Percentiles rank a stretch among this genome's conserved stretches.
These are phyloP conservation scores for Zelostemma sp. DNA, from an alignment of 1,140 invertebrate genomes.

Conservation along the genomic window DNA sequence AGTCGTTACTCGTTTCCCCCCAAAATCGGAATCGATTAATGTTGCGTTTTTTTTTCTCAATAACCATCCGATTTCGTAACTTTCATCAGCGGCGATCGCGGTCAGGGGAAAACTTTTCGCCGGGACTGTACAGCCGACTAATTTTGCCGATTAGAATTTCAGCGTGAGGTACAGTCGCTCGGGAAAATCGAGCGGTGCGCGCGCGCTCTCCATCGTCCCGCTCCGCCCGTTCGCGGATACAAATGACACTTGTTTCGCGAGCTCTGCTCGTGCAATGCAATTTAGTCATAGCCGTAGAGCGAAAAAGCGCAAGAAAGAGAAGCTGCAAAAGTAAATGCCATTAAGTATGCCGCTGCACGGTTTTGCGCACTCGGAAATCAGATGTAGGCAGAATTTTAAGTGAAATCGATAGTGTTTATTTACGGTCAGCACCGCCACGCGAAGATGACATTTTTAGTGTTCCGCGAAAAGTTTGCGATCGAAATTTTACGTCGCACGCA, in stretches of 20 bases:
- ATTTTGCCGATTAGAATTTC: slow-evolving; percentile 66
- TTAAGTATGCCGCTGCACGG: slow-evolving; percentile 55
- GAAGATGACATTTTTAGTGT: too few relatives aligned
- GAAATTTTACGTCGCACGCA: too few relatives aligned
- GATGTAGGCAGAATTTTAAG: slow-evolving; percentile 48
- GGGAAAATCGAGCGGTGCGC: slow-evolving; percentile 22
- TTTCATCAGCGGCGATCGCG: slow-evolving; percentile 59
- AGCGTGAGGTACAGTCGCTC: slow-evolving; percentile 52
- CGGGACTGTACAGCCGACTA: slow-evolving; percentile 56
- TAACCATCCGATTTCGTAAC: slow-evolving; percentile 68
- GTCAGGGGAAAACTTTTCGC: slow-evolving; percentile 54
- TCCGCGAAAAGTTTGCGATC: too few relatives aligned
- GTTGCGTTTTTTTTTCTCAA: too few relatives aligned
- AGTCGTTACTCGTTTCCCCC: too few relatives aligned
- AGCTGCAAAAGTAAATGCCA: slow-evolving; percentile 64
- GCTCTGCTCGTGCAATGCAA: slow-evolving; percentile 45
- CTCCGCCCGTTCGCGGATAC: not conserved
- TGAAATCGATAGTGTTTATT: slow-evolving; percentile 35
- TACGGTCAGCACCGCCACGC: slow-evolving; percentile 31
- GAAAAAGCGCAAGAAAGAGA: slow-evolving; percentile 47
- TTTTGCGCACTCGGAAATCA: slow-evolving; percentile 31
- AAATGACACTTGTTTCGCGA: slow-evolving; percentile 34
- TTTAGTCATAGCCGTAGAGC: slow-evolving; percentile 43
- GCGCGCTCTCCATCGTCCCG: not conserved
- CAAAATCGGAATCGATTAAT: too few relatives aligned